phyloP scores from a whole-genome alignment of 2,113 vertebrate species.

The Chaetura pelagica region DNA sequence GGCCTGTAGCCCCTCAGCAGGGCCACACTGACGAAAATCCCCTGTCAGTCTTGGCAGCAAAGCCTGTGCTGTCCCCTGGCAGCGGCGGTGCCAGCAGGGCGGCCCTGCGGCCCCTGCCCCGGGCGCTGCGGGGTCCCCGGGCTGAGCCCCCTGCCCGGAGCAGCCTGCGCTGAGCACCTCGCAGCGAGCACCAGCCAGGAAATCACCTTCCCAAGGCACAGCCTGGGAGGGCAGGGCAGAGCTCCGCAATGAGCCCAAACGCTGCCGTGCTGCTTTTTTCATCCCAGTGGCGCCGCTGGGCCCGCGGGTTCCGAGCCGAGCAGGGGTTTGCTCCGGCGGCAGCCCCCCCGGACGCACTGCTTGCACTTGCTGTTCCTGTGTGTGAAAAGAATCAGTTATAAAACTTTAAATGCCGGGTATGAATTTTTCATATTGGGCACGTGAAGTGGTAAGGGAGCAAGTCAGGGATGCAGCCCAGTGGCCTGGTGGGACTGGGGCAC shows the following conservation, averaged over 20 bases:
- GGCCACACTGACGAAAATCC: not conserved
- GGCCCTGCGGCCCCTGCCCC: not conserved
- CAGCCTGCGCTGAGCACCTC: not conserved
- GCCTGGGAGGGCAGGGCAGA: not conserved
- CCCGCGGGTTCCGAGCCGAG: not conserved
- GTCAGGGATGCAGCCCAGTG: not conserved
- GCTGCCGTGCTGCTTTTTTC: not conserved
- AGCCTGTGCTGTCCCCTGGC: no score
- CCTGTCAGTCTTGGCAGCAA: not conserved
- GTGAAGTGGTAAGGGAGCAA: not conserved
- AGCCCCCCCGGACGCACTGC: not conserved
- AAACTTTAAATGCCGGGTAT: not conserved
- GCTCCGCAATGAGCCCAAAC: not conserved
- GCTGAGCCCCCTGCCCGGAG: not conserved
- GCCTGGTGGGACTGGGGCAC: not conserved
- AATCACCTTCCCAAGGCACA: not conserved
- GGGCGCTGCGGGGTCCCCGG: accelerated
- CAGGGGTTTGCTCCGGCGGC: not conserved
- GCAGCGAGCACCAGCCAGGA: not conserved
- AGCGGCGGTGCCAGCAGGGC: no score
- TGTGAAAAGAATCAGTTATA: not conserved
- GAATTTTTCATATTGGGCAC: not conserved
- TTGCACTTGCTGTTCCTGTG: not conserved
- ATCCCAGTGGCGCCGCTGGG: not conserved
- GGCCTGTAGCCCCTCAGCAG: not conserved